Evolutionary conservation across 2,797 vertebrate species (phyloP).

Genomic region (Sebastes diaconus): DNA sequence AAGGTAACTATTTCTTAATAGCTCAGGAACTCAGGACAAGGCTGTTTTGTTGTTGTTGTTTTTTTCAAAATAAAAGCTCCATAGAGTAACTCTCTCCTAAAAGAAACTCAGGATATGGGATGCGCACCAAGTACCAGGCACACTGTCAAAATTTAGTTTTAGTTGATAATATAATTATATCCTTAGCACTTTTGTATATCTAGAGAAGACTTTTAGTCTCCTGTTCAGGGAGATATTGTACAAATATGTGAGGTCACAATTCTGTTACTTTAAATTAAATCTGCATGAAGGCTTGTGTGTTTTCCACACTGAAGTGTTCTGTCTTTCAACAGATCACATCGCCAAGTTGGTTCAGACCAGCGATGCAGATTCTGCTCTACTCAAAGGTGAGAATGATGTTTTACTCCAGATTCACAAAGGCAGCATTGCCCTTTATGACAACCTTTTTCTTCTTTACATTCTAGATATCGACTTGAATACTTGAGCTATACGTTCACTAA

Average conservation of each 20-base stretch:
- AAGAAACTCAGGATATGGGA: not conserved
- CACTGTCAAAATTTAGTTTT: not conserved
- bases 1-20: too few species aligned
- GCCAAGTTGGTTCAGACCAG: conserved; percentile 5
- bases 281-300: not conserved
- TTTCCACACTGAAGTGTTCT: not conserved
- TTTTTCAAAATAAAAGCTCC: too few species aligned
- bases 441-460: not conserved
- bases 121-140: not conserved
- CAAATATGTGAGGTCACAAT: not conserved
- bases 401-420: not conserved
- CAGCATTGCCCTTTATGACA: not conserved
- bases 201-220: not conserved
- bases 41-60: too few species aligned
- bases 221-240: not conserved
- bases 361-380: conserved; percentile 14
- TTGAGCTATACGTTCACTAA: not conserved
- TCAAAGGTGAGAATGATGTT: conserved; percentile 41
- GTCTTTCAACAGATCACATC: conserved; percentile 44
- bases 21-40: too few species aligned
- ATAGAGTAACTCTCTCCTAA: not conserved
- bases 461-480: not conserved
- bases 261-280: not conserved
- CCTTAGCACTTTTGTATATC: not conserved
- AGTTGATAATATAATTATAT: not conserved